Base-by-base conservation (phyloP, 2,888 invertebrate species). In the Tetrapedia diversipes region DNA sequence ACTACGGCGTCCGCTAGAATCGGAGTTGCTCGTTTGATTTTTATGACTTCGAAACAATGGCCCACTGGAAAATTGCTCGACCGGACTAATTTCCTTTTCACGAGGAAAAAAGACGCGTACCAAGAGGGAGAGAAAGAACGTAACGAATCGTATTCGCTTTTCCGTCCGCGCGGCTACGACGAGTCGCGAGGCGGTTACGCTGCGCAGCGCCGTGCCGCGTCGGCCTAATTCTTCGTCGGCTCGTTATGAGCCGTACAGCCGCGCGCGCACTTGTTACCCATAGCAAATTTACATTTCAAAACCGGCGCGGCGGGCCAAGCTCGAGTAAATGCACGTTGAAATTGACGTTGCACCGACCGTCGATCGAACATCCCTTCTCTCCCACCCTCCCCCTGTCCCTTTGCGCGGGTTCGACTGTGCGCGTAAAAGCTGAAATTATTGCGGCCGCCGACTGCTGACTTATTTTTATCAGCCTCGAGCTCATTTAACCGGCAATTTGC, bases 281-380 rank as follows among this genome's bases (percentile, higher is more conserved):
- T 39, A 63, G 69, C 60, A 47, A 83, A 82, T 82, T 83, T 83
- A 81, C 82, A 83, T 83, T 80, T 78, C 74, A 69, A 82, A 83
- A 80, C 76, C 57, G 71, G 43, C 43, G 49, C 60, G 66, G 47
- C 59, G 65, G 67, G 61, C n/a, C n/a, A n/a, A 66, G 54, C 53
- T n/a, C 54, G 43, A 43, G 68, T 68, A 54, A 71, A 66, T 57
- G 71, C 61, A 53, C 51, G 65, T 47, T 29, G 59, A 67, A 77
- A 63, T 77, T 68, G 72, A 70, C 69, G 73, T 37, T 57, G 43
- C 72, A 43, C 56, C 54, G 39, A 22, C 63, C 60, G 60, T 45
- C 80, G 80, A 81, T 82, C 43, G 76, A 53, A 67, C 56, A n/a
- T n/a, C n/a, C 66, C 49, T 70, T 51, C 75, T 56, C 51, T 37